Percentiles rank a stretch among this genome's conserved stretches.
Evolutionary conservation across 2,797 vertebrate genomes (phyloP).

Genomic region (Smutsia temminckii): DNA sequence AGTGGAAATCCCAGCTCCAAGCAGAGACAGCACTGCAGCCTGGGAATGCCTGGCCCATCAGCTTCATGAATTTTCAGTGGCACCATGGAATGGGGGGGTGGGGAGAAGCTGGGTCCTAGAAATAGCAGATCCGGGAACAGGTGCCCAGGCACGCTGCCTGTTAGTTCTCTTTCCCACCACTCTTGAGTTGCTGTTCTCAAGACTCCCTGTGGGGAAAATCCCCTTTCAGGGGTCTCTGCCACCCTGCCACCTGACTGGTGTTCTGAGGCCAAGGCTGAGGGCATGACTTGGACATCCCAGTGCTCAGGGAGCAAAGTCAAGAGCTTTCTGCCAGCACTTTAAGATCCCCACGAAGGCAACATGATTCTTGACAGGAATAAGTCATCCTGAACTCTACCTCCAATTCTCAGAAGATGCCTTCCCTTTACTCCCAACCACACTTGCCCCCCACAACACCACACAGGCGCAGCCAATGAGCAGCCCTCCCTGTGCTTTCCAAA

Average conservation of each 20-base stretch:
- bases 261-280: background rate
- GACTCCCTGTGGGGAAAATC: background rate
- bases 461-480: slow-evolving; percentile 47
- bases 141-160: background rate
- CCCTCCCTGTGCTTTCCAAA: slow-evolving; percentile 49
- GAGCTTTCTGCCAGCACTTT: background rate
- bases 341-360: background rate
- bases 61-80: background rate
- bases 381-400: background rate
- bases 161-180: background rate
- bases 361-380: background rate
- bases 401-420: background rate
- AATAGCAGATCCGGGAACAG: background rate
- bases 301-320: background rate
- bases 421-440: background rate
- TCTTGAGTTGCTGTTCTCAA: background rate
- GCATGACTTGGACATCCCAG: background rate
- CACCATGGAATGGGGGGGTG: background rate
- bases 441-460: background rate
- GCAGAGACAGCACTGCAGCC: background rate
- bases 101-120: background rate
- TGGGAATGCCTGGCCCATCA: background rate
- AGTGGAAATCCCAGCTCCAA: background rate
- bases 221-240: background rate
- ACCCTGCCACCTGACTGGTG: background rate